These are phyloP conservation scores for Sminthurides bifidus DNA, from an alignment of 1,140 invertebrate species.

Conservation along the genomic window DNA sequence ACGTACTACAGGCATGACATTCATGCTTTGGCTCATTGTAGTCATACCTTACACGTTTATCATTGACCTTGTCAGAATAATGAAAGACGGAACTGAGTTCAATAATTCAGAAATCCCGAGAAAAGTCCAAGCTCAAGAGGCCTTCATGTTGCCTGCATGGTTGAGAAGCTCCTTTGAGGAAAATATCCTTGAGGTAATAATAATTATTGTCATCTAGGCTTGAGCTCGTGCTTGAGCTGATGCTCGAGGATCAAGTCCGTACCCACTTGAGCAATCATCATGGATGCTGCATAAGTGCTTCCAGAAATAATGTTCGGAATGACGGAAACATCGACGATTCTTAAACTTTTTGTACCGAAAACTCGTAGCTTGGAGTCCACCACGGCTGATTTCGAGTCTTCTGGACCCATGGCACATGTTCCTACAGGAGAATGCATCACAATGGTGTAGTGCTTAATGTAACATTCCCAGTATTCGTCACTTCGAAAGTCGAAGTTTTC, in stretches of 20 bases:
- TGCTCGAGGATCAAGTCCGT: constrained; percentile 15
- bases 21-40: too few species aligned
- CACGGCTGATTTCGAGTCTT: constrained; percentile 58
- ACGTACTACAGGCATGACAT: too few species aligned
- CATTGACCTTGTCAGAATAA: too few species aligned
- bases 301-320: constrained; percentile 3
- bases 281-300: constrained; percentile 5
- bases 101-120: too few species aligned
- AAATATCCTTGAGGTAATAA: too few species aligned
- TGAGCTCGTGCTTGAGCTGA: too few species aligned
- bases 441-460: constrained; percentile 73
- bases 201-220: too few species aligned
- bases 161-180: too few species aligned
- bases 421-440: constrained; percentile 53
- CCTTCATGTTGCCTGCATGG: too few species aligned
- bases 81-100: too few species aligned
- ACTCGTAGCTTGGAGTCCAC: constrained; percentile 58
- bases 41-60: too few species aligned
- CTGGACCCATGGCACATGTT: constrained; percentile 67
- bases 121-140: too few species aligned
- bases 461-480: constrained; percentile 71
- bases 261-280: constrained; percentile 17
- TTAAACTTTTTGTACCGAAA: constrained; percentile 4
- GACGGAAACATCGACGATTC: constrained; percentile 14
- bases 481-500: constrained; percentile 56